These are phyloP conservation scores for Pangasius macronema DNA, from an alignment of 2,797 vertebrate genomes.

Conservation along the genomic window DNA sequence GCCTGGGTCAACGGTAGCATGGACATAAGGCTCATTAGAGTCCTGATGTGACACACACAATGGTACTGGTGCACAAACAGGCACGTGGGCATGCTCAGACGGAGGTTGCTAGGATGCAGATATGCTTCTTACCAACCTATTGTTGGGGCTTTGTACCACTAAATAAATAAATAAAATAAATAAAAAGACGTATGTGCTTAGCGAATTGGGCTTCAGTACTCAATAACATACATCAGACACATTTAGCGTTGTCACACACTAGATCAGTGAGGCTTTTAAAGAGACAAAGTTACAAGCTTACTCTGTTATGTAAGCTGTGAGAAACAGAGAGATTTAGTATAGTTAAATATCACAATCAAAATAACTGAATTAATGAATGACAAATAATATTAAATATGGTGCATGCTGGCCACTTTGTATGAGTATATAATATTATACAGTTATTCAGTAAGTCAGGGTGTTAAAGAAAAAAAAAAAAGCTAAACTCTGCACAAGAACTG, in stretches of 20 bases:
- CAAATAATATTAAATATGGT: neutral
- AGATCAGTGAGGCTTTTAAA: neutral
- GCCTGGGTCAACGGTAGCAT: slow-evolving; percentile 39
- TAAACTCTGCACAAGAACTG: neutral
- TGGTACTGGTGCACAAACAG: slow-evolving; percentile 50
- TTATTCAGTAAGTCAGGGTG: neutral
- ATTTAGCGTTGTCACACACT: neutral
- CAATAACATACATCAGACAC: slow-evolving; percentile 56
- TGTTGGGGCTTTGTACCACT: slow-evolving; percentile 60
- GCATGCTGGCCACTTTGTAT: neutral
- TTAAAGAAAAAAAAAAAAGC: no score
- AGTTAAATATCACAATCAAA: neutral
- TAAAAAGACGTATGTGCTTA: slow-evolving; percentile 66
- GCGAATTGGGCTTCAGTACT: slow-evolving; percentile 67
- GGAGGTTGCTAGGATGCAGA: slow-evolving; percentile 76
- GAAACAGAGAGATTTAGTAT: neutral
- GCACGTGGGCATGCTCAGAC: slow-evolving; percentile 49
- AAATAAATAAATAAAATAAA: slow-evolving; percentile 59
- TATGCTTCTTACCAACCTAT: slow-evolving; percentile 61
- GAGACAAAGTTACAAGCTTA: neutral
- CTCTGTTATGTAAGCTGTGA: no score
- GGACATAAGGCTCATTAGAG: slow-evolving; percentile 52
- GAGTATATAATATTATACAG: neutral
- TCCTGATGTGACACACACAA: slow-evolving; percentile 52
- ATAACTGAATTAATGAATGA: neutral